Conservation (phyloP, 2,797 vertebrate species). For the Potorous gilbertii region DNA sequence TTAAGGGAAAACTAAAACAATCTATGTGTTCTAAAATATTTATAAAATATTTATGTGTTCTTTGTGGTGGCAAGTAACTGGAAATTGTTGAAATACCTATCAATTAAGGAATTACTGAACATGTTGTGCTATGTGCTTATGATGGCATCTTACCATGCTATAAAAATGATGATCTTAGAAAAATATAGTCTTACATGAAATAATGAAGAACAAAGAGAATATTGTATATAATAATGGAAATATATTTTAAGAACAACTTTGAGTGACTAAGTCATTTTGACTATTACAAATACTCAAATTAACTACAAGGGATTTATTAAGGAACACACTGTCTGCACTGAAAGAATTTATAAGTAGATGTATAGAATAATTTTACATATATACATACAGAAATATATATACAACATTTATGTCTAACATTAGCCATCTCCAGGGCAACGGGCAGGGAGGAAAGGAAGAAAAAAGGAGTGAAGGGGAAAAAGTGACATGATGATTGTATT, state of each 20-base stretch:
- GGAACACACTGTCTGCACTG: background rate
- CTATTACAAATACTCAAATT: background rate
- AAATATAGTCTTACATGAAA: background rate
- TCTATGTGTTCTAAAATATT: background rate
- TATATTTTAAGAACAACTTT: background rate
- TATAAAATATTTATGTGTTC: background rate
- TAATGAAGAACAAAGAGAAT: background rate
- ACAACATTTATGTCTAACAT: background rate
- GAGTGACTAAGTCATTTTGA: background rate
- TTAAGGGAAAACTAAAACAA: background rate
- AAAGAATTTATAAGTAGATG: background rate
- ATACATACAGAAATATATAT: background rate
- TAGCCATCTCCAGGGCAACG: background rate
- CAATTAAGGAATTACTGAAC: background rate
- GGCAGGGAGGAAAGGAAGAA: background rate
- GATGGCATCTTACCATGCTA: background rate
- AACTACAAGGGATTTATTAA: background rate
- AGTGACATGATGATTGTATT: background rate
- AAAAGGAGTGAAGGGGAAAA: background rate
- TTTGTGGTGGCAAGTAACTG: background rate
- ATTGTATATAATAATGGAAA: background rate
- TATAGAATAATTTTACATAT: background rate
- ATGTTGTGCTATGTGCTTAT: background rate
- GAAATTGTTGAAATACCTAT: background rate
- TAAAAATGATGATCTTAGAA: background rate